Percentiles rank a stretch among this genome's conserved stretches.
phyloP scores from a whole-genome alignment of 2,797 vertebrate genomes.

The Gobio occitaniae region DNA sequence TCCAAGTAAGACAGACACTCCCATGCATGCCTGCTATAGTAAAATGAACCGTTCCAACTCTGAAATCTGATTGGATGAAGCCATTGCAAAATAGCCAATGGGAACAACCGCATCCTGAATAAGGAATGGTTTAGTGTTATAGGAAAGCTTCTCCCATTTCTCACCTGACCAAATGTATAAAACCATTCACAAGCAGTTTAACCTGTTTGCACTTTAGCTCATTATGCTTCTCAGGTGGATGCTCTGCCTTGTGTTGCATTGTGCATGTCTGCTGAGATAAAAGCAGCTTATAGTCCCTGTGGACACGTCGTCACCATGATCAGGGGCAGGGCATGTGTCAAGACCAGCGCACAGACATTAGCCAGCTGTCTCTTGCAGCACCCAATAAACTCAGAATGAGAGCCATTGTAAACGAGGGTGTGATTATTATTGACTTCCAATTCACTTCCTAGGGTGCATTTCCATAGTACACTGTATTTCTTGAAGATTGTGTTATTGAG shows the following conservation, averaged over 20 bases:
- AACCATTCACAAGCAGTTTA: not conserved
- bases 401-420: slow-evolving; percentile 52
- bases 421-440: slow-evolving; percentile 60
- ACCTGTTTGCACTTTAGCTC: not conserved
- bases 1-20: not conserved
- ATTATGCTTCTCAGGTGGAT: slow-evolving; percentile 8
- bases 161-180: not conserved
- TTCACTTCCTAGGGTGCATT: slow-evolving; percentile 15
- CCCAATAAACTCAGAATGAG: slow-evolving; percentile 57
- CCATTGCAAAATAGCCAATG: not conserved
- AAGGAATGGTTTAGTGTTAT: slow-evolving; percentile 7
- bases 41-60: not conserved
- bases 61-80: slow-evolving; percentile 25
- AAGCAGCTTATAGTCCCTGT: slow-evolving; percentile 58
- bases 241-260: slow-evolving; percentile 3
- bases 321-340: slow-evolving; percentile 65
- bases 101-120: not conserved
- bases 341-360: slow-evolving; percentile 62
- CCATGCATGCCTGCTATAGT: not conserved
- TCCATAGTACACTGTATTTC: not conserved
- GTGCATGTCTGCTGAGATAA: slow-evolving; percentile 57
- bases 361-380: slow-evolving; percentile 71
- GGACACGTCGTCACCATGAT: slow-evolving; percentile 60
- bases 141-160: not conserved
- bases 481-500: not conserved